Base-by-base conservation (phyloP, 2,797 vertebrate species). In the Saxicola maurus region DNA sequence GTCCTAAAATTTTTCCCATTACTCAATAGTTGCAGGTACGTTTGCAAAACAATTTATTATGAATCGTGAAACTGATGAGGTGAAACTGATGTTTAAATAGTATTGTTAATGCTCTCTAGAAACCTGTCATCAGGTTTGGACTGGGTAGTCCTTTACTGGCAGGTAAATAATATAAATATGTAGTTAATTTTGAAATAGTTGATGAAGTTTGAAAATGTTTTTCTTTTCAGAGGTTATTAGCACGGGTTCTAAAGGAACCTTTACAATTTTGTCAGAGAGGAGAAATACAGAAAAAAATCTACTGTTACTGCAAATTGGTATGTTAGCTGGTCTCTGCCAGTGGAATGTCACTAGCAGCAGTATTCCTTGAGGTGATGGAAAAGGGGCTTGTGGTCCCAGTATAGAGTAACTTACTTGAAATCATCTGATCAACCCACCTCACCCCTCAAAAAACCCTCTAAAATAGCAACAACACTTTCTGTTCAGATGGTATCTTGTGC, bases 401-500 rank as follows among this genome's bases (percentile, higher is more conserved):
- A 31, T 57, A 20, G 51, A 87, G 31, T 40, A 74, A n/a, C 23
- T 68, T 80, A 42, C 10, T 67, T 82, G 73, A 82, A 91, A 89
- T n/a, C 28, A 49, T 61, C 9, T 20, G 38, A 35, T 48, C 37
- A 43, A 8, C 10, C 11, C 13, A 40, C 8, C 9, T 33, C 3
- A 5, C 14, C 5, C 15, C 3, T 1, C 10, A 16, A 13, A 60
- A 55, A 55, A 8, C 5, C 6, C 8, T 38, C 9, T 24, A n/a
- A 35, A 51, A 3, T 25, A 35, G 20, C n/a, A 43, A 40, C 68
- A 76, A 13, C 57, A 73, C 11, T 83, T 69, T 78, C 43, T 76
- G 33, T 90, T 94, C 68, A 57, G 48, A 45, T 89, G 57, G 55
- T 37, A 46, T 75, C n/a, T 61, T 87, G 55, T 92, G 80, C 52